Evolutionary conservation across 2,888 invertebrate species (phyloP), one percentile per base, ranked within the genome.

Genomic region (Adineta ricciae): DNA sequence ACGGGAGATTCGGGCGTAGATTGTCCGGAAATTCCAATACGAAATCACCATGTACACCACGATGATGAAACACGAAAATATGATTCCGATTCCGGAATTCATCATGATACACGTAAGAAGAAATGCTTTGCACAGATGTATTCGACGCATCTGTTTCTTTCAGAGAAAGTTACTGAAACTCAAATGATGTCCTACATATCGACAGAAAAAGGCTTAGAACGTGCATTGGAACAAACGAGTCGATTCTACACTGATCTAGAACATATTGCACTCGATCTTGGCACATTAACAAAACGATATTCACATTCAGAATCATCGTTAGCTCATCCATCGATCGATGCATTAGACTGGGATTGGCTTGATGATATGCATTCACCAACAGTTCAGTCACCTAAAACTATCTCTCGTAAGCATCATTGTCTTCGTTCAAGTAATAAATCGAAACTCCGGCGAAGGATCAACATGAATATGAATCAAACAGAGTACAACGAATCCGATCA

Each of bases 181-280:
- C 38, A 78, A 41, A 24, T 78, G 1, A 38, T 41, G 41, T 78
- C 78, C 2, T 78, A 41, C n/a, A 78, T 78, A 41, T 41, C 78
- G 24, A 78, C 78, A 41, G 78, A 78, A 78, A 78, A 78, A 78
- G 78, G 78, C 41, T 41, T 78, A 38, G 78, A 78, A 78, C 78
- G 78, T 78, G 78, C 78, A 78, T 41, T 78, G n/a, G 78, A 78
- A 78, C 78, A 78, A 41, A 78, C 78, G 41, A 78, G 41, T 41
- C 38, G 41, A n/a, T 78, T 78, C n/a, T 41, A 78, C 41, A 38
- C 24, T 1, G 78, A 78, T 41, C 41, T 78, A 11, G 78, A 78
- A 78, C 38, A 41, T 24, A 78, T 78, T 24, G 38, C 41, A 41
- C 38, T 16, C n/a, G 78, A 78, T 78, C 41, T 78, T 41, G 78